Conservation (phyloP, 1,140 invertebrate species). For the Sinonovacula constricta region DNA sequence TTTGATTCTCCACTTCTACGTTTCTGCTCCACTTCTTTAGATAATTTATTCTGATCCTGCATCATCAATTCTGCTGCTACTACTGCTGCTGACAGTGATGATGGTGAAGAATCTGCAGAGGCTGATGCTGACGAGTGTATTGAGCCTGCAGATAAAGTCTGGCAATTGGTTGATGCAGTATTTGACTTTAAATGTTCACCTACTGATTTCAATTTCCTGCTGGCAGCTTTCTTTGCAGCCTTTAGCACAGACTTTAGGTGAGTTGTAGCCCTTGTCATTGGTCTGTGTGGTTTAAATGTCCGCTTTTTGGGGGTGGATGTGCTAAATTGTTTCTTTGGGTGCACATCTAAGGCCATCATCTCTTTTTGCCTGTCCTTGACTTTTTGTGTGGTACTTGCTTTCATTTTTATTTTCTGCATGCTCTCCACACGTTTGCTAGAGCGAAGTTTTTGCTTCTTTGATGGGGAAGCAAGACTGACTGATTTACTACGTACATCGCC, state of each 20-base stretch:
- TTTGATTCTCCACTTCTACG: slow-evolving; percentile 35
- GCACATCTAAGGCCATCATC: slow-evolving; percentile 15
- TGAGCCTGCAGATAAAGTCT: no score
- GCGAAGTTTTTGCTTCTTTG: slow-evolving; percentile 21
- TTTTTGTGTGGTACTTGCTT: background rate
- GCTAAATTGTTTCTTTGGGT: slow-evolving; percentile 36
- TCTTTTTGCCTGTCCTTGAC: slow-evolving; percentile 1
- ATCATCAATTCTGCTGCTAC: no score
- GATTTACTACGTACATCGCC: background rate
- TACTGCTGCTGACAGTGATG: no score
- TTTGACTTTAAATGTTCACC: no score
- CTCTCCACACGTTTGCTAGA: background rate
- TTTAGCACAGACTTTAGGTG: slow-evolving; percentile 36
- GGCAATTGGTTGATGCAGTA: background rate
- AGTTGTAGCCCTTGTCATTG: slow-evolving; percentile 37
- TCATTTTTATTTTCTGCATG: slow-evolving; percentile 10
- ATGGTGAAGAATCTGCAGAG: no score
- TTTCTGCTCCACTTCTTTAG: slow-evolving; percentile 44
- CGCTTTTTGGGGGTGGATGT: slow-evolving; percentile 8
- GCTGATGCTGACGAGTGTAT: no score
- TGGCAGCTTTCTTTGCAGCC: slow-evolving; percentile 43
- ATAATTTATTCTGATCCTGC: slow-evolving; percentile 35
- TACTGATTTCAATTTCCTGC: slow-evolving; percentile 42
- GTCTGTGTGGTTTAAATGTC: slow-evolving; percentile 41
- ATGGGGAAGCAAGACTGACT: background rate